Conservation (phyloP, 2,113 vertebrate genomes). For the Tupaia chinensis region DNA sequence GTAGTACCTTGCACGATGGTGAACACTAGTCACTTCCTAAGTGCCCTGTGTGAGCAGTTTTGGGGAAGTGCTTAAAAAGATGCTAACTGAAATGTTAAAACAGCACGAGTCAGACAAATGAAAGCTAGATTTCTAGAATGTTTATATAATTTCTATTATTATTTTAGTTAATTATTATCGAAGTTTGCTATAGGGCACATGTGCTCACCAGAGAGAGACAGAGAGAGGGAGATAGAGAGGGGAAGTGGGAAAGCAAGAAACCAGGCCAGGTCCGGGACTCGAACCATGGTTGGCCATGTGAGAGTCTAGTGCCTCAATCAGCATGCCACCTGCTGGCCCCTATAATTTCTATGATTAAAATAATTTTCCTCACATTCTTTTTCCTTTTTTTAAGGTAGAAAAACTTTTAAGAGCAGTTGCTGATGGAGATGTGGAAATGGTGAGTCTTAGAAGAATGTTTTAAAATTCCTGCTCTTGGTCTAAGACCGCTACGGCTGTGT, state of each 20-base stretch:
- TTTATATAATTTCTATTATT: slow-evolving; percentile 19
- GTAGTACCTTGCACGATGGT: not conserved
- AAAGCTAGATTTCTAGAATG: slow-evolving; percentile 69
- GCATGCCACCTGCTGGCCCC: too few species aligned
- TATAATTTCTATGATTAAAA: slow-evolving; percentile 31
- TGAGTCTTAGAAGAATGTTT: slow-evolving; percentile 83
- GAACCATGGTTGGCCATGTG: too few species aligned
- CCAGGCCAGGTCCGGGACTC: too few species aligned
- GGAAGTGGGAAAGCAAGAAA: too few species aligned
- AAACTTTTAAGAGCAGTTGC: slow-evolving; percentile 96
- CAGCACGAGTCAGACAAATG: slow-evolving; percentile 42
- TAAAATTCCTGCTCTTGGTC: rapidly evolving
- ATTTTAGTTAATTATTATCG: too few species aligned
- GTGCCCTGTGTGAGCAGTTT: not conserved
- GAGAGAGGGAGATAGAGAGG: too few species aligned
- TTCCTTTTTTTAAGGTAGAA: slow-evolving; percentile 91
- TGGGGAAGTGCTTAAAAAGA: not conserved
- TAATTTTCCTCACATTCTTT: slow-evolving; percentile 56
- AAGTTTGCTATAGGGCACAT: too few species aligned
- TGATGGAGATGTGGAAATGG: slow-evolving; percentile 98
- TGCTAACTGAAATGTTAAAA: not conserved
- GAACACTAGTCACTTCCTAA: not conserved
- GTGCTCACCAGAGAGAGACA: too few species aligned
- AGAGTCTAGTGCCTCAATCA: too few species aligned
- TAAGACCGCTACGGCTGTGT: not conserved